Evolutionary conservation across 1,140 invertebrate species (phyloP).

Genomic region (Cepaea nemoralis): DNA sequence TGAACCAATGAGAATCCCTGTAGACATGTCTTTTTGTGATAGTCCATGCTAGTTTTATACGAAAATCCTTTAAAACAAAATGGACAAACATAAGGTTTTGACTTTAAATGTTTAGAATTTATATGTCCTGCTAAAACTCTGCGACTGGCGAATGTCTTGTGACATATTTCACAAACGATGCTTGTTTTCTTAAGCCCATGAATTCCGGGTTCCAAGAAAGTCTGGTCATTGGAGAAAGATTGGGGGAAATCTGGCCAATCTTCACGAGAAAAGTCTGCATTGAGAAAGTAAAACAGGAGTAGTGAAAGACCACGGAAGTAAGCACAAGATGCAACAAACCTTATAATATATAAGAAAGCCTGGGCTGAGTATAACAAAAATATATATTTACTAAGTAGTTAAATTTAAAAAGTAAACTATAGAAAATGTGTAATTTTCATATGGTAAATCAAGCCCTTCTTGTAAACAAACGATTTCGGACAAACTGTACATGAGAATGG

Average conservation of each 20-base stretch:
- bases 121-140: slow-evolving; percentile 38
- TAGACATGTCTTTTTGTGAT: slow-evolving; percentile 35
- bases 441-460: slow-evolving; percentile 40
- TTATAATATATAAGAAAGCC: slow-evolving; percentile 10
- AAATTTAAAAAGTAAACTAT: not conserved
- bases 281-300: slow-evolving; percentile 22
- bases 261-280: slow-evolving; percentile 24
- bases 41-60: slow-evolving; percentile 37
- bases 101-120: slow-evolving; percentile 40
- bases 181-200: slow-evolving; percentile 30
- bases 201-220: not conserved
- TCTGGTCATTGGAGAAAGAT: slow-evolving; percentile 25
- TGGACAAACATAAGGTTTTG: slow-evolving; percentile 39
- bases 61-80: slow-evolving; percentile 41
- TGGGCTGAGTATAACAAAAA: not conserved
- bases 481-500: slow-evolving; percentile 40
- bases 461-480: slow-evolving; percentile 38
- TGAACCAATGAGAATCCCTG: slow-evolving; percentile 1
- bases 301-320: slow-evolving; percentile 14
- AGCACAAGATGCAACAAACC: not conserved
- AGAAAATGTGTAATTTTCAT: slow-evolving; percentile 33
- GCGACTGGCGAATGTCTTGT: slow-evolving; percentile 27
- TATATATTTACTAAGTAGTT: not conserved
- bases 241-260: slow-evolving; percentile 13
- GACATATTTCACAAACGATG: slow-evolving; percentile 32